These are phyloP conservation scores for Bembecia ichneumoniformis DNA, from an alignment of 2,888 invertebrate species.

Conservation along the genomic window DNA sequence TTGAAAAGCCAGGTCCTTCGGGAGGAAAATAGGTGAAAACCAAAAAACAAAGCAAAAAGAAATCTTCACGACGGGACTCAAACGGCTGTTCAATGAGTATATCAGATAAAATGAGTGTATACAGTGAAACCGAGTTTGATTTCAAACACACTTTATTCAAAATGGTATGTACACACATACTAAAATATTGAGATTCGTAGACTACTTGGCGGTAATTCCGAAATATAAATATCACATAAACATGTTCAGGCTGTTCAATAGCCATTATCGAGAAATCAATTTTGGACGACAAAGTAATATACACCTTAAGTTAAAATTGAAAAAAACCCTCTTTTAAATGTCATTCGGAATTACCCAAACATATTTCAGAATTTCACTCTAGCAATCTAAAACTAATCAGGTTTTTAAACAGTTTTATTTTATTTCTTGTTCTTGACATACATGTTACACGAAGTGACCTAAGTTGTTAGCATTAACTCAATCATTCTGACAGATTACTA, in stretches of 20 bases:
- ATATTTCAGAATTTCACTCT: not conserved
- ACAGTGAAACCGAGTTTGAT: too few relatives aligned
- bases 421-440: not conserved
- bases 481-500: not conserved
- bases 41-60: too few relatives aligned
- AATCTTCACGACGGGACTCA: too few relatives aligned
- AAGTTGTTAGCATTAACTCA: not conserved
- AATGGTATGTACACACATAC: too few relatives aligned
- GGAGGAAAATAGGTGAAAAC: too few relatives aligned
- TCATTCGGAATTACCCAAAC: conserved; percentile 2
- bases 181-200: too few relatives aligned
- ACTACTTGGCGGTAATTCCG: too few relatives aligned
- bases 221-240: not conserved
- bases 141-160: too few relatives aligned
- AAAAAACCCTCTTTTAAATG: not conserved
- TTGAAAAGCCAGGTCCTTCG: too few relatives aligned
- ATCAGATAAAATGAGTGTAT: too few relatives aligned
- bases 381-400: not conserved
- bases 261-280: not conserved
- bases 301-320: not conserved
- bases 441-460: not conserved
- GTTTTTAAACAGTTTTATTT: not conserved
- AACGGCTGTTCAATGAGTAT: too few relatives aligned
- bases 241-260: not conserved
- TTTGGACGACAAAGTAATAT: not conserved